These are phyloP conservation scores for Cataglyphis rosenhaueri DNA, from an alignment of 2,888 invertebrate genomes.

Conservation along the genomic window DNA sequence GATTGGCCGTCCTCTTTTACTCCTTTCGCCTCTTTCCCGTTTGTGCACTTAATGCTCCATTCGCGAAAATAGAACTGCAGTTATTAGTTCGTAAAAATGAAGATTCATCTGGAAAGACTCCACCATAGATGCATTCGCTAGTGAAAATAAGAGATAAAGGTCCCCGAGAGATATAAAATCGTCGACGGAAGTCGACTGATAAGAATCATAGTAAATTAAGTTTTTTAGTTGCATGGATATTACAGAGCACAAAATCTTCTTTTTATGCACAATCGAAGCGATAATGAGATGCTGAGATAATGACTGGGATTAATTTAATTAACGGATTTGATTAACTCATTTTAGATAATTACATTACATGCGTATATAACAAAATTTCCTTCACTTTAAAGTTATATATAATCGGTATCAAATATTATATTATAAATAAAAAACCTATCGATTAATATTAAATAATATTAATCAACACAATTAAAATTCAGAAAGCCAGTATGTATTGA, in stretches of 20 bases:
- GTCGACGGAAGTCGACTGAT: conserved; percentile 60
- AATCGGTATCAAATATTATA: background rate
- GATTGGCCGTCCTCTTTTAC: conserved; percentile 29
- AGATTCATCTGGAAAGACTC: conserved; percentile 27
- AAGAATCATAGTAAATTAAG: conserved; percentile 70
- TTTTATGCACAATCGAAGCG: conserved; percentile 53
- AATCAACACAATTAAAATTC: conserved; percentile 6
- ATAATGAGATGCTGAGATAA: conserved; percentile 59
- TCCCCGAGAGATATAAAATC: conserved; percentile 53
- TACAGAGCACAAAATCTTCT: conserved; percentile 47
- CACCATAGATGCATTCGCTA: conserved; percentile 45
- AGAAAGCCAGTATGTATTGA: background rate
- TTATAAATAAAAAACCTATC: background rate
- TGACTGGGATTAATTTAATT: conserved; percentile 61
- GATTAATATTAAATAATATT: background rate
- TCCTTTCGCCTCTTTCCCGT: conserved; percentile 37
- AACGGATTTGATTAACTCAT: conserved; percentile 56
- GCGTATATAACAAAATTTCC: background rate
- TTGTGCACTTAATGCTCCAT: conserved; percentile 12
- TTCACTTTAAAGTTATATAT: background rate
- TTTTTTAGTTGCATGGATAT: conserved; percentile 64
- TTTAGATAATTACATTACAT: background rate
- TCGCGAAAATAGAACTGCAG: conserved; percentile 55
- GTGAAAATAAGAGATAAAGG: conserved; percentile 51
- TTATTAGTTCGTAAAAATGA: conserved; percentile 67